Percentiles rank a stretch among this genome's conserved stretches.
These are phyloP conservation scores for Agonopterix heracliana DNA, from an alignment of 2,888 invertebrate species.

Conservation along the genomic window DNA sequence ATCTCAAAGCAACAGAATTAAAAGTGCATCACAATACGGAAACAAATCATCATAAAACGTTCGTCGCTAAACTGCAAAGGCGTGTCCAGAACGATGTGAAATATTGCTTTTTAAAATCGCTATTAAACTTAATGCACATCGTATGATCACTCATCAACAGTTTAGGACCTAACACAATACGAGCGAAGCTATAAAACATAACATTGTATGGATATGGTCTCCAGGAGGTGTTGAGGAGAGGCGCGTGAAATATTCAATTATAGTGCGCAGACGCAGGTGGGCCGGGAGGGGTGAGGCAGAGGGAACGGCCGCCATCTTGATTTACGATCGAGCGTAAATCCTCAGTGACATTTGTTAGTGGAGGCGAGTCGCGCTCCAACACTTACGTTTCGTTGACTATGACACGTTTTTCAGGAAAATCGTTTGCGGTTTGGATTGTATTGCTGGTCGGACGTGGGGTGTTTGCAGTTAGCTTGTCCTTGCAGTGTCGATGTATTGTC, in stretches of 20 bases:
- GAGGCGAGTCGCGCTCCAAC: conserved; percentile 45
- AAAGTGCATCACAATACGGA: conserved; percentile 51
- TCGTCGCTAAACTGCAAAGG: conserved; percentile 57
- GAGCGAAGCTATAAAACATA: conserved; percentile 58
- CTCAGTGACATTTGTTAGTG: conserved; percentile 70
- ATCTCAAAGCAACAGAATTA: conserved; percentile 32
- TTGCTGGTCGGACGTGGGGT: conserved; percentile 24
- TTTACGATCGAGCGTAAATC: conserved; percentile 72
- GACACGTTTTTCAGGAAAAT: conserved; percentile 58
- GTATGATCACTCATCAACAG: conserved; percentile 72
- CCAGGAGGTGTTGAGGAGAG: conserved; percentile 69
- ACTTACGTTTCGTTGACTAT: conserved; percentile 32
- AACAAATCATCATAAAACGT: conserved; percentile 74
- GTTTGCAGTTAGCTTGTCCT: conserved; percentile 16
- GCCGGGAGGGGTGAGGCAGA: conserved; percentile 32
- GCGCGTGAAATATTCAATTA: conserved; percentile 75
- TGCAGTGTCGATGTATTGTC: conserved; percentile 30
- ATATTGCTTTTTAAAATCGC: conserved; percentile 70
- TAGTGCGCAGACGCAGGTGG: conserved; percentile 66
- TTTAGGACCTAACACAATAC: conserved; percentile 74
- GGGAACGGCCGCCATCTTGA: conserved; percentile 66
- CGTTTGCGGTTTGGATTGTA: conserved; percentile 38
- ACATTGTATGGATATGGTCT: conserved; percentile 64
- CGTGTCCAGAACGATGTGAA: conserved; percentile 63
- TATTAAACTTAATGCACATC: conserved; percentile 69